Evolutionary conservation across 2,113 vertebrate genomes (phyloP).

Genomic region (Herpailurus yagouaroundi): DNA sequence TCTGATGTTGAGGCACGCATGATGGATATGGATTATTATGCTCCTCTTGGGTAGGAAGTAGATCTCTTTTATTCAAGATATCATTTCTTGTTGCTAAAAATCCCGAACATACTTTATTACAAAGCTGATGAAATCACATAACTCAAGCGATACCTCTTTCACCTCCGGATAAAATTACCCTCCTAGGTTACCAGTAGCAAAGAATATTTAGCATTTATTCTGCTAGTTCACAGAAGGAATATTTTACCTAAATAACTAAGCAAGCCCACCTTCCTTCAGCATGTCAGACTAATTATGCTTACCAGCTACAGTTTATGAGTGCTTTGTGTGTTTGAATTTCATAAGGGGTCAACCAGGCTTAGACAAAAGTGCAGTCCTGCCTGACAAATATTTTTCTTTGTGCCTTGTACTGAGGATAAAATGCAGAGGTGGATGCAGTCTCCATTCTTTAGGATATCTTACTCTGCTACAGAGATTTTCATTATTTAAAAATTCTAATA

Average conservation of each 20-base stretch:
- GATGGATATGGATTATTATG: background rate
- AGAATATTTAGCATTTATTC: background rate
- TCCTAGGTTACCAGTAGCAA: background rate
- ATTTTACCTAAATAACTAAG: background rate
- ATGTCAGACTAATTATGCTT: background rate
- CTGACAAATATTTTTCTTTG: background rate
- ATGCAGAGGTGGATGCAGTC: background rate
- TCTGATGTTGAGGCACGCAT: background rate
- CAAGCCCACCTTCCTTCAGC: background rate
- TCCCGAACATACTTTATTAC: background rate
- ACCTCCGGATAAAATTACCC: background rate
- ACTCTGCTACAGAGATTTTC: background rate
- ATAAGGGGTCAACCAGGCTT: background rate
- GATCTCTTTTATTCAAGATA: background rate
- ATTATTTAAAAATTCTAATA: slow-evolving; percentile 39
- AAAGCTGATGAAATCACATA: background rate
- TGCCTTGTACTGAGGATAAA: background rate
- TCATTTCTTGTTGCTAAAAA: background rate
- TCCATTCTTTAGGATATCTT: background rate
- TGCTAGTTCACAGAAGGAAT: background rate
- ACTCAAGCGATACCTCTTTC: background rate
- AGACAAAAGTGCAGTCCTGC: background rate
- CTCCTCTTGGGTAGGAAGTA: background rate
- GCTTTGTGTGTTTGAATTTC: background rate
- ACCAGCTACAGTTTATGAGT: background rate